Evolutionary conservation across 2,888 invertebrate genomes (phyloP), one percentile per base, ranked within the genome.

Genomic region (Sceliomorpha sp.): DNA sequence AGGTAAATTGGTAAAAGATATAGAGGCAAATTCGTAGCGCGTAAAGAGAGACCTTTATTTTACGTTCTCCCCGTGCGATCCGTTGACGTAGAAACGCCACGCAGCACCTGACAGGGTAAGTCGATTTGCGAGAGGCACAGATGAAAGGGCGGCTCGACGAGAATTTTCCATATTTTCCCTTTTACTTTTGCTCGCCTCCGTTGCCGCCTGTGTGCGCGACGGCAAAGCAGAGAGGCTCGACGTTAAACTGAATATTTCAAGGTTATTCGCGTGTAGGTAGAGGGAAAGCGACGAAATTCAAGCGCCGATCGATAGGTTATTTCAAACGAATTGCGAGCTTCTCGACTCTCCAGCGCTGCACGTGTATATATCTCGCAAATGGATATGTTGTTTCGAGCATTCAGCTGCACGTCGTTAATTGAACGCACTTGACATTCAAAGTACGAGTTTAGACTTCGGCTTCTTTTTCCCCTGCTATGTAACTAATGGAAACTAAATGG

Each of bases 181-280:
- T 64, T 64, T 60, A 60, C 64, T 56, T 59, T 50, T 50, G 47
- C 55, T 26, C 42, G 39, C 47, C 17, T 47, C 17, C 42, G 27
- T 48, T 45, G 51, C 42, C 40, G 40, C 10, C 29, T 3, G 14
- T 3, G 14, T 10, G 31, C 40, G 12, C 15, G 34, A 40, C 5
- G n/a, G 42, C 47, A 36, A 36, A 60, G 56, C 60, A 13, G 15
- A 51, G 50, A 45, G 45, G 29, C 59, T 37, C 44, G 58, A 58
- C 68, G 47, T 69, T 62, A 53, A 59, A 63, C 58, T 59, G 70
- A 64, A 70, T 64, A 64, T 70, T 64, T 64, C 70, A 70, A 70
- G 70, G 64, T 64, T 70, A 67, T 60, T 37, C 59, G 55, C 53
- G 58, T 42, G 40, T 45, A 24, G 51, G 47, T 24, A 42, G 39